phyloP scores from a whole-genome alignment of 2,888 invertebrate species.

The Halictus quadricinctus region DNA sequence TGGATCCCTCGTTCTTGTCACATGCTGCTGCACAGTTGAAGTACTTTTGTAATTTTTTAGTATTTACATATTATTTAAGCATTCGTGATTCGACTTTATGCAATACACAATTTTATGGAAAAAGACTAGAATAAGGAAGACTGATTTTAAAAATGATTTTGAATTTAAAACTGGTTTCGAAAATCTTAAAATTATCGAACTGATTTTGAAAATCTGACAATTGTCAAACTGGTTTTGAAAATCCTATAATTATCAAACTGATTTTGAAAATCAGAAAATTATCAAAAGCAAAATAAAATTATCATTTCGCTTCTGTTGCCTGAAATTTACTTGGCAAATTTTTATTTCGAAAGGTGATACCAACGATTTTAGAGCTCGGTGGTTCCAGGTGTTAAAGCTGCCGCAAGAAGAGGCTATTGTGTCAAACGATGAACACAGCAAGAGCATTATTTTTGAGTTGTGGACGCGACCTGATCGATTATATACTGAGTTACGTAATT shows the following conservation, averaged over 20 bases:
- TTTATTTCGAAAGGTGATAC: neutral
- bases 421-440: neutral
- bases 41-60: neutral
- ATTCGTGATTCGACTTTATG: too few relatives aligned
- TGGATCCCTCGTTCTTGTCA: too few relatives aligned
- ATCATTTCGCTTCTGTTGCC: too few relatives aligned
- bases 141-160: neutral
- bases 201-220: too few relatives aligned
- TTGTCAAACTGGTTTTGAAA: too few relatives aligned
- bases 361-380: neutral
- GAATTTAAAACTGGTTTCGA: too few relatives aligned
- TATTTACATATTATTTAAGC: neutral
- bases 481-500: slow-evolving; percentile 35
- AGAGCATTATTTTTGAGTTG: slow-evolving; percentile 1
- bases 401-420: neutral
- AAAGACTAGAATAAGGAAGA: neutral
- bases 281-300: too few relatives aligned
- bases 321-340: too few relatives aligned
- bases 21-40: neutral
- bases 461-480: neutral
- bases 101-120: neutral
- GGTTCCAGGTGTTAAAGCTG: neutral
- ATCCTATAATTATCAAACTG: too few relatives aligned
- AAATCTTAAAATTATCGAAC: too few relatives aligned
- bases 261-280: too few relatives aligned